These are phyloP conservation scores for Schizothorax lantsangensis DNA, from an alignment of 2,797 vertebrate genomes.

Conservation along the genomic window DNA sequence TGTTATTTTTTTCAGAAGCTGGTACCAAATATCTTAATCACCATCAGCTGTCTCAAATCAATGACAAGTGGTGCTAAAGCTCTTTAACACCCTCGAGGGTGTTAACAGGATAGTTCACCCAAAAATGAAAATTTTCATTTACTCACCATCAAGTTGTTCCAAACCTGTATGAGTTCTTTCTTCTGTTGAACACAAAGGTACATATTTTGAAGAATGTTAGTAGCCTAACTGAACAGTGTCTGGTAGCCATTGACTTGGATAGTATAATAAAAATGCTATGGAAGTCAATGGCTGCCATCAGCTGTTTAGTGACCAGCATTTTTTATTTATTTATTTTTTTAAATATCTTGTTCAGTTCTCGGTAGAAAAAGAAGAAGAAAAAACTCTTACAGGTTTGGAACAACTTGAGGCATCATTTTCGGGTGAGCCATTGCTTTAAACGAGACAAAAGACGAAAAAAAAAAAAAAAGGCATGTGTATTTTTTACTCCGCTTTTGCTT, in stretches of 20 bases:
- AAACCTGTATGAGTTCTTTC: neutral
- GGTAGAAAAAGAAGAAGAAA: neutral
- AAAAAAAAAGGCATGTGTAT: neutral
- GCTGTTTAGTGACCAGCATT: neutral
- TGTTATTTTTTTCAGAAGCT: slow-evolving; percentile 27
- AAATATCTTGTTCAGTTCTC: neutral
- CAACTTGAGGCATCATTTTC: neutral
- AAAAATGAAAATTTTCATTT: neutral
- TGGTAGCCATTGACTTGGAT: neutral
- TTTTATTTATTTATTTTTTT: too few relatives aligned
- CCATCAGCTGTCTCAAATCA: slow-evolving; percentile 16
- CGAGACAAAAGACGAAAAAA: neutral
- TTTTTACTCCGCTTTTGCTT: slow-evolving; percentile 27
- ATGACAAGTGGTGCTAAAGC: slow-evolving; percentile 33
- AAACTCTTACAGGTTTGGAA: neutral
- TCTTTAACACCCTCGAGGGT: neutral
- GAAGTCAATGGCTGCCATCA: neutral
- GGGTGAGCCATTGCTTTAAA: slow-evolving; percentile 2
- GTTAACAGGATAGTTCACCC: neutral
- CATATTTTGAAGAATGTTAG: neutral
- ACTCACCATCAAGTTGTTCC: neutral
- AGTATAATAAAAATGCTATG: neutral
- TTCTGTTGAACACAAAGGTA: neutral
- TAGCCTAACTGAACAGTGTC: neutral
- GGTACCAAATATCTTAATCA: slow-evolving; percentile 34